Base-by-base conservation (phyloP, 2,888 invertebrate species). In the Andrena flavipes region DNA sequence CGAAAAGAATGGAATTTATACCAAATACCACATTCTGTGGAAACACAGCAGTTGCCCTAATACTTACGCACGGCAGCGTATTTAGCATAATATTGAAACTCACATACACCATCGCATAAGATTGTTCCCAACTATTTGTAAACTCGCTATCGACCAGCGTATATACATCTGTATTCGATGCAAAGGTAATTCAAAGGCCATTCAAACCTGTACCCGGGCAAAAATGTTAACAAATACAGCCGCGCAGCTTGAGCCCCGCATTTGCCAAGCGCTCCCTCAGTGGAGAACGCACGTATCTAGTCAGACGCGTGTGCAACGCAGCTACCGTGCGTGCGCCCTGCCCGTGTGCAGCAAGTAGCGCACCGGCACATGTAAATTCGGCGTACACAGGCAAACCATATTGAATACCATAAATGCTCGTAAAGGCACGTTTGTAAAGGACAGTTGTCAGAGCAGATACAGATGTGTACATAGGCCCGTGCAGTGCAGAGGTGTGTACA, bases 401-500 rank as follows among this genome's bases (percentile, higher is more conserved):
- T 56, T 56, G 78, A 72, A 69, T 51, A 26, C 20, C 64, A 79
- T 81, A 79, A 73, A 79, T 65, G 13, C 51, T 54, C 33, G 64
- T 20, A 60, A 69, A 26, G 56, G 56, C 10, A 26, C 56, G 23
- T 56, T 56, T 56, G 56, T 56, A 56, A 56, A 51, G 65, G 74
- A 69, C 35, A 48, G 69, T 65, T 35, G n/a, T 26, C n/a, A 63
- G 13, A 62, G 29, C 42, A 42, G 30, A 42, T 42, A 64, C 30
- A 30, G 16, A 20, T n/a, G 35, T 33, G 56, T 49, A 35, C 20
- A 20, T 23, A 71, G 35, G 26, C 5, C 16, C 16, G 64, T 20
- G 42, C 26, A 10, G 10, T 0, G 5, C 16, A 5, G 35, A 62
- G 13, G 4, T 26, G 51, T 65, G 54, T 33, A 78, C 68, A 70